Evolutionary conservation across 2,113 vertebrate species (phyloP).

Genomic region (Dolichotis patagonum): DNA sequence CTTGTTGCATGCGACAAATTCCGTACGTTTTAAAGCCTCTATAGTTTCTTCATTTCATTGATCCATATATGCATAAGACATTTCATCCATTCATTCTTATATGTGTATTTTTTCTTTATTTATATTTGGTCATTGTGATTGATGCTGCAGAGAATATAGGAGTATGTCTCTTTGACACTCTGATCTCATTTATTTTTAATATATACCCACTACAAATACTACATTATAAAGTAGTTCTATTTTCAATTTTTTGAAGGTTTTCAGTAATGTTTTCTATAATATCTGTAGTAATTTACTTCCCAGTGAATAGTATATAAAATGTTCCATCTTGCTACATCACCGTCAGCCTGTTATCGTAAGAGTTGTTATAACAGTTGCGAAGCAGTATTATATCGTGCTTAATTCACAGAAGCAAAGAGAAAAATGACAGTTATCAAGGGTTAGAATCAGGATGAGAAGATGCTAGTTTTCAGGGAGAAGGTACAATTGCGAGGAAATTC

Average conservation of each 20-base stretch:
- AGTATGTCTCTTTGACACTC: background rate
- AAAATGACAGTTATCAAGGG: too few species aligned
- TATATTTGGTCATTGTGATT: background rate
- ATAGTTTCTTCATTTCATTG: background rate
- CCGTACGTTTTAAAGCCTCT: background rate
- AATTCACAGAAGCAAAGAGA: background rate
- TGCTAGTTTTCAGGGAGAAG: background rate
- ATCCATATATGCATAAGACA: too few species aligned
- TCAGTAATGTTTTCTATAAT: background rate
- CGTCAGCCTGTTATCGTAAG: too few species aligned
- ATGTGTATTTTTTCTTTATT: background rate
- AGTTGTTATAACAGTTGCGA: background rate
- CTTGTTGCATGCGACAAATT: background rate
- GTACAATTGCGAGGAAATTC: background rate
- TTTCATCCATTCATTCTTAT: too few species aligned
- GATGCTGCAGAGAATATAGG: background rate
- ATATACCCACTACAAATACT: background rate
- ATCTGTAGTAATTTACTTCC: background rate
- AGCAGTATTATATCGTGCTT: too few species aligned
- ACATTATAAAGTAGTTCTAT: background rate
- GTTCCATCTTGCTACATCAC: background rate
- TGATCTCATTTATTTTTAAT: background rate
- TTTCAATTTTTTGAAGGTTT: background rate
- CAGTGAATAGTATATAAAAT: background rate
- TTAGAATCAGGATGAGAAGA: too few species aligned